A percentile compares a stretch with the other conserved stretches of the same genome.
Evolutionary conservation across 2,888 invertebrate genomes (phyloP).

Genomic region (Sesamia inferens): DNA sequence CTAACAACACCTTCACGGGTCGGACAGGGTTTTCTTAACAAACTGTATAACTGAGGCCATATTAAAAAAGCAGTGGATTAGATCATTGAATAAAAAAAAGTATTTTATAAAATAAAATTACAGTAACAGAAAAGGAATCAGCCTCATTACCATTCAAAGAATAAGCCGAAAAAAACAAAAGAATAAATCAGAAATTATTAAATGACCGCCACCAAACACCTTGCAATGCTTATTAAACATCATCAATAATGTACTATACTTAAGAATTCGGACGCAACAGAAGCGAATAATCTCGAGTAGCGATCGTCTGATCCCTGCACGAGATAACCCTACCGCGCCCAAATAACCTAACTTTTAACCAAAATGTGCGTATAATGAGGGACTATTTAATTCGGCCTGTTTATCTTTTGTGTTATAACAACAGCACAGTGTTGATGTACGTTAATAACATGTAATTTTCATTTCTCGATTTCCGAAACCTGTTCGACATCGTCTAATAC

Average conservation of each 20-base stretch:
- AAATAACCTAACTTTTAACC: conserved; percentile 85
- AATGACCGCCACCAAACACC: conserved; percentile 59
- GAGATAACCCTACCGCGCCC: conserved; percentile 81
- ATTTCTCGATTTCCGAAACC: conserved; percentile 85
- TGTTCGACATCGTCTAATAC: conserved; percentile 85
- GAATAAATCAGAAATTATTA: conserved; percentile 50
- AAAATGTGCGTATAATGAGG: conserved; percentile 86
- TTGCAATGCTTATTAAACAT: conserved; percentile 65
- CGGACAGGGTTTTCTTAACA: too few relatives aligned
- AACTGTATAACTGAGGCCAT: too few relatives aligned
- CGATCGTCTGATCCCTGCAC: conserved; percentile 78
- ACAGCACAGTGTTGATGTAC: conserved; percentile 87
- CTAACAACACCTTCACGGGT: too few relatives aligned
- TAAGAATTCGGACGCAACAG: conserved; percentile 72
- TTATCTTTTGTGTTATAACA: conserved; percentile 89
- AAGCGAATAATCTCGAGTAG: conserved; percentile 80
- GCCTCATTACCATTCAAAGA: conserved; percentile 25
- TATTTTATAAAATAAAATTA: background rate
- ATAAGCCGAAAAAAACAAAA: conserved; percentile 19
- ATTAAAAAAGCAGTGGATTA: too few relatives aligned
- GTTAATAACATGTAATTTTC: conserved; percentile 88
- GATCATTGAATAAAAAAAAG: background rate
- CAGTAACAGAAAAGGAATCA: background rate
- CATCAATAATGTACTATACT: conserved; percentile 63
- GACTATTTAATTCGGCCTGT: conserved; percentile 87